Evolutionary conservation across 2,888 invertebrate species (phyloP).

Genomic region (Steinernema hermaphroditum): DNA sequence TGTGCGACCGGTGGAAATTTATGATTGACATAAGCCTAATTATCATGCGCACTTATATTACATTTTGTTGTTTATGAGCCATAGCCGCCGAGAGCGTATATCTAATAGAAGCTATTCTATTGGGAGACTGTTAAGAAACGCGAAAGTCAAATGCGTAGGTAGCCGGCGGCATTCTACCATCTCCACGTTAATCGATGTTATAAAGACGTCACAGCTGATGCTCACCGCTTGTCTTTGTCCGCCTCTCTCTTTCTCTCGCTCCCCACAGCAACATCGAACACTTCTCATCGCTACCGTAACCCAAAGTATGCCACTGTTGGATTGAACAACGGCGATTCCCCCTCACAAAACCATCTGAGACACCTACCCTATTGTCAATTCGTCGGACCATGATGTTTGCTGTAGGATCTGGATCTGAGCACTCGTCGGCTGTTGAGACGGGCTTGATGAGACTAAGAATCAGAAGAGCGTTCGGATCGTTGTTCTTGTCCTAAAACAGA

Average conservation of each 20-base stretch:
- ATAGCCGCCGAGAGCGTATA: neutral
- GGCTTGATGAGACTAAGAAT: conserved; percentile 59
- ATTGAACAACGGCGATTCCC: neutral
- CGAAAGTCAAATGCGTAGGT: neutral
- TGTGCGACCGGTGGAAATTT: too few relatives aligned
- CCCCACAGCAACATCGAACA: neutral
- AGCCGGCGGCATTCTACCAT: neutral
- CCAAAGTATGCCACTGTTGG: conserved; percentile 1
- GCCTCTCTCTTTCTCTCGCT: conserved; percentile 19
- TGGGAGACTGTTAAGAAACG: neutral
- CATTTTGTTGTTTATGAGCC: conserved; percentile 2
- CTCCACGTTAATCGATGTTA: conserved; percentile 21
- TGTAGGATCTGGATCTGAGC: conserved; percentile 44
- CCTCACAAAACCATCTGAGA: neutral
- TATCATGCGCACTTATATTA: neutral
- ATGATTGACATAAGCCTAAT: neutral
- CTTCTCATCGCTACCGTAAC: conserved; percentile 21
- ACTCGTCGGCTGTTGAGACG: conserved; percentile 11
- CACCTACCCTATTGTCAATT: conserved; percentile 54
- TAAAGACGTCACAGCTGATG: conserved; percentile 15
- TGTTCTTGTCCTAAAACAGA: conserved; percentile 34
- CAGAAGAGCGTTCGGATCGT: conserved; percentile 58
- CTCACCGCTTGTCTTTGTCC: neutral
- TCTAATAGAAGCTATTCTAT: too few relatives aligned
- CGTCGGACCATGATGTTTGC: conserved; percentile 53